Conservation (phyloP, 2,888 invertebrate genomes). For the Masnerella sp. region DNA sequence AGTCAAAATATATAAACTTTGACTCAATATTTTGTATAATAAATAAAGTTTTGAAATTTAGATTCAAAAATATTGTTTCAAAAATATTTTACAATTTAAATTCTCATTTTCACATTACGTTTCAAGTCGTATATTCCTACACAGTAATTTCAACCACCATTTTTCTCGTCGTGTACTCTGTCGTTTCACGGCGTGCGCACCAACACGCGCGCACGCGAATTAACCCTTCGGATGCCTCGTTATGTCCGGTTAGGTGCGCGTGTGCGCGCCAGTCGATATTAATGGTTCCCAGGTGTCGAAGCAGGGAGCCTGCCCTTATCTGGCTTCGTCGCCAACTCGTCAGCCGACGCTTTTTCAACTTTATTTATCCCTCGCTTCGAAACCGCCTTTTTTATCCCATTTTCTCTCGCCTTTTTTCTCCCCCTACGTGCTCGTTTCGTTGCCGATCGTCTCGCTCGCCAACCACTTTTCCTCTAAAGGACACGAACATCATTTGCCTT, state of each 20-base stretch:
- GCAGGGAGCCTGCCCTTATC: conserved; percentile 51
- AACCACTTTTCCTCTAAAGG: conserved; percentile 21
- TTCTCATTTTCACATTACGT: too few relatives aligned
- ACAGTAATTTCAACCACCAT: too few relatives aligned
- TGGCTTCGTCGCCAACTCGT: conserved; percentile 53
- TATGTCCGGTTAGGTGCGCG: conserved; percentile 45
- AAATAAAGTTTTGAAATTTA: too few relatives aligned
- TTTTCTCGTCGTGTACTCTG: too few relatives aligned
- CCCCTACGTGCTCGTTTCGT: background rate
- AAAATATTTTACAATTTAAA: too few relatives aligned
- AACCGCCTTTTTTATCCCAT: background rate
- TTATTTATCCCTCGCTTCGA: conserved; percentile 7
- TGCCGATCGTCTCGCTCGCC: conserved; percentile 1
- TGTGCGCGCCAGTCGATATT: conserved; percentile 43
- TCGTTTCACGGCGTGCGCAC: too few relatives aligned
- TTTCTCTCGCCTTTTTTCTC: background rate
- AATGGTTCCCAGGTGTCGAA: conserved; percentile 53
- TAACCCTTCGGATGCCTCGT: conserved; percentile 44
- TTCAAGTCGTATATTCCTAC: too few relatives aligned
- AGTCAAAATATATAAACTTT: too few relatives aligned
- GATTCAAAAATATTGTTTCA: too few relatives aligned
- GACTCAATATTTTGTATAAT: too few relatives aligned
- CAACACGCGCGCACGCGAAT: conserved; percentile 22
- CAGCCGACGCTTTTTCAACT: conserved; percentile 27
- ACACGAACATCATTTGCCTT: conserved; percentile 25